phyloP scores from a whole-genome alignment of 2,113 vertebrate genomes.

The Apistogramma diplotaenia region DNA sequence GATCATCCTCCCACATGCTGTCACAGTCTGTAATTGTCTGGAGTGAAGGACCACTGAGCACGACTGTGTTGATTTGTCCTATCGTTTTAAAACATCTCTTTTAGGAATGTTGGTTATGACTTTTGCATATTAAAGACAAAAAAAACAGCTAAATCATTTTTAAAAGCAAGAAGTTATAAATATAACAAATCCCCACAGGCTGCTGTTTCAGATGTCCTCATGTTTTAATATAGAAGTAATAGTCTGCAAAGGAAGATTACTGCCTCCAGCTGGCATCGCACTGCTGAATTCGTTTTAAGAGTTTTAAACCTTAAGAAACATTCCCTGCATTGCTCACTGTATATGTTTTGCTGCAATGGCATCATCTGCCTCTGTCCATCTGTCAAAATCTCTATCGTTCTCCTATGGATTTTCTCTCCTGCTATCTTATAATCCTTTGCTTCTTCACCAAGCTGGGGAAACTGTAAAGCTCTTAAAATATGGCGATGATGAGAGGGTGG shows the following conservation, averaged over 20 bases:
- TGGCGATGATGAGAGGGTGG: neutral
- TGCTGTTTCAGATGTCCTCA: constrained; percentile 21
- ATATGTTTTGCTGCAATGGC: neutral
- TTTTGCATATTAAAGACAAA: neutral
- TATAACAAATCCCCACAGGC: constrained; percentile 7
- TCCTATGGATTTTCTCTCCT: constrained; percentile 17
- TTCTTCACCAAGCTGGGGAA: neutral
- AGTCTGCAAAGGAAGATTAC: constrained; percentile 32
- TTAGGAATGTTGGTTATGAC: neutral
- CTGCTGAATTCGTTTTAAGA: constrained; percentile 17
- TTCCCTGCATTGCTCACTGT: neutral
- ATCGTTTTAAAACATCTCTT: neutral
- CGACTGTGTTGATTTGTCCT: neutral
- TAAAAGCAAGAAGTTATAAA: constrained; percentile 16
- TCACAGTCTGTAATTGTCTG: neutral
- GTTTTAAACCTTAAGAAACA: constrained; percentile 13
- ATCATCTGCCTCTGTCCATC: neutral
- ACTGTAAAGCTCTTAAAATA: constrained; percentile 24
- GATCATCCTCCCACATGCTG: constrained; percentile 1
- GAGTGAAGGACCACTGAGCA: neutral
- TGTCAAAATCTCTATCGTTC: constrained; percentile 15
- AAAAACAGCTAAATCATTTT: neutral
- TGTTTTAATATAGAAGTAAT: constrained; percentile 32
- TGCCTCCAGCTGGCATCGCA: constrained; percentile 22
- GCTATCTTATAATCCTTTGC: constrained; percentile 28